These are phyloP conservation scores for Oithona nana DNA, from an alignment of 2,888 invertebrate genomes.

Conservation along the genomic window DNA sequence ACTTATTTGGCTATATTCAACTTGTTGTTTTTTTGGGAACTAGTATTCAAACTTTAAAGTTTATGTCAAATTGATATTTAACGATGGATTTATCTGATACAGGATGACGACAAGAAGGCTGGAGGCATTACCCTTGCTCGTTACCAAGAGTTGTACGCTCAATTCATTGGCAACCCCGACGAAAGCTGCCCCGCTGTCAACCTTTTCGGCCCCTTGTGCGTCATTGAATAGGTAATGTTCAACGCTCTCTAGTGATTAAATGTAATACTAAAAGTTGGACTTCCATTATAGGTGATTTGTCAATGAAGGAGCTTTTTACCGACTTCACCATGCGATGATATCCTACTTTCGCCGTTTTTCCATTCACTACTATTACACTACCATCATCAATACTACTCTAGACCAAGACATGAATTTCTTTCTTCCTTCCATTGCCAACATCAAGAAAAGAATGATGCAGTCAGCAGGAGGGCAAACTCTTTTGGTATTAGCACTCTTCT, in stretches of 20 bases:
- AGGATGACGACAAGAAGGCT: constrained; percentile 61
- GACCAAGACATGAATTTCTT: not conserved
- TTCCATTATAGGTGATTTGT: too few species aligned
- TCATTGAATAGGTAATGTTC: constrained; percentile 25
- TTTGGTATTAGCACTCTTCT: too few species aligned
- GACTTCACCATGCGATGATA: too few species aligned
- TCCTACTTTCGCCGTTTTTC: not conserved
- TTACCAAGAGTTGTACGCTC: constrained; percentile 63
- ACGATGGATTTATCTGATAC: constrained; percentile 18
- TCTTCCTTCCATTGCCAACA: not conserved
- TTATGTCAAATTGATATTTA: not conserved
- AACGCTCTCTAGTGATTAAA: too few species aligned
- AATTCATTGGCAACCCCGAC: constrained; percentile 55
- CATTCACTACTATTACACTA: not conserved
- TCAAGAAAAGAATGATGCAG: not conserved
- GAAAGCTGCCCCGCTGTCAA: constrained; percentile 51
- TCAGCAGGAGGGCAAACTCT: not conserved
- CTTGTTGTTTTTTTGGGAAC: not conserved
- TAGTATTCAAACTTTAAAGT: not conserved
- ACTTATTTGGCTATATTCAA: not conserved
- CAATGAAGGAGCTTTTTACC: too few species aligned
- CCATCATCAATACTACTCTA: not conserved
- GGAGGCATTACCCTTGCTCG: constrained; percentile 55
- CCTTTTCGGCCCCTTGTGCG: constrained; percentile 54
- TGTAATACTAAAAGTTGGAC: too few species aligned